Conservation (phyloP, 2,888 invertebrate species). For the Endomychus coccineus region DNA sequence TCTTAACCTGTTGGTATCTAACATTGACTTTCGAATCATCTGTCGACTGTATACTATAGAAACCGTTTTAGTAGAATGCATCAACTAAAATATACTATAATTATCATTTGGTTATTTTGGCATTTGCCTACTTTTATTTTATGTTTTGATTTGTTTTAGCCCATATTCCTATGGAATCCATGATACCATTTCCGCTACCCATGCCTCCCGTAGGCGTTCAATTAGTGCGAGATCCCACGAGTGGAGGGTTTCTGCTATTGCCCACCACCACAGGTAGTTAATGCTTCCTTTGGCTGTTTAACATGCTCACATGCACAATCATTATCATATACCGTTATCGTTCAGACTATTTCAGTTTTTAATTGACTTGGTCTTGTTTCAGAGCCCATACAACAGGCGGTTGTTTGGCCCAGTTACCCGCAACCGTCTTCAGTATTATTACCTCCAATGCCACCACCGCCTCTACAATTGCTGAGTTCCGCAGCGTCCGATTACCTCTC, state of each 20-base stretch:
- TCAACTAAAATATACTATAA: too few species aligned
- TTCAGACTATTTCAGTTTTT: too few species aligned
- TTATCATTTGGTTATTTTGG: too few species aligned
- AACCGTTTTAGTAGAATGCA: too few species aligned
- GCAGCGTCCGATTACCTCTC: conserved; percentile 50
- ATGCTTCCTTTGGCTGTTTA: conserved; percentile 11
- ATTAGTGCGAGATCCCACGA: conserved; percentile 76
- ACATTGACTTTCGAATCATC: too few species aligned
- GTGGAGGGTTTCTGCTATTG: conserved; percentile 73
- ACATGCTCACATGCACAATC: conserved; percentile 6
- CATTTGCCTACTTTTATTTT: too few species aligned
- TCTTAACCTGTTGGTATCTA: too few species aligned
- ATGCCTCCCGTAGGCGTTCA: conserved; percentile 75
- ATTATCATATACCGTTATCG: neutral
- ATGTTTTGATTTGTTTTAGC: conserved; percentile 47
- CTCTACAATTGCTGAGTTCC: conserved; percentile 56
- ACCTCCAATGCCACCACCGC: conserved; percentile 54
- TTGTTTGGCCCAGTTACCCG: conserved; percentile 66
- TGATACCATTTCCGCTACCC: conserved; percentile 61
- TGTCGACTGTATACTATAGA: too few species aligned
- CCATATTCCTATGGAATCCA: conserved; percentile 65
- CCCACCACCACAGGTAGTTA: conserved; percentile 49
- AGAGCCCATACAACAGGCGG: conserved; percentile 64
- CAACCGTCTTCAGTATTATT: conserved; percentile 45
- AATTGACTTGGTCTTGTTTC: conserved; percentile 25